A percentile compares a stretch with the other conserved stretches of the same genome.
Conservation (phyloP, 92 coral and sea anemone genomes). For the Porites divaricata region DNA sequence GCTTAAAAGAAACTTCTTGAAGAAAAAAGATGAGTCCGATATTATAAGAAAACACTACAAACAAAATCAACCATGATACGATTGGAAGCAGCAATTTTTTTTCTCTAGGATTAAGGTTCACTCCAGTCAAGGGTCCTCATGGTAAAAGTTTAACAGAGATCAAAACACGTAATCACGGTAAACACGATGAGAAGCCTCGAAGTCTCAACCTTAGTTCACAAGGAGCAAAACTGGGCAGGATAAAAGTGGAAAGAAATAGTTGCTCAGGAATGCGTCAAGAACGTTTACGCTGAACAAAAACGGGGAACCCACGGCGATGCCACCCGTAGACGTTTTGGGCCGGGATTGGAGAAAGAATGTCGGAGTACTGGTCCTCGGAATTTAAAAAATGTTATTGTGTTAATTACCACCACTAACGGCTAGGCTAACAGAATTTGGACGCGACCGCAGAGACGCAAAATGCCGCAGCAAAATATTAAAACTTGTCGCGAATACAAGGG, state of each 20-base stretch:
- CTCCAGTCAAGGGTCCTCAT: neutral
- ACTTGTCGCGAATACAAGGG: neutral
- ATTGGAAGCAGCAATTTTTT: neutral
- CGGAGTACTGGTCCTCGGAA: slow-evolving; percentile 2
- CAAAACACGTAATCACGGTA: no score
- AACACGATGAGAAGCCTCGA: no score
- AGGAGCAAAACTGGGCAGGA: neutral
- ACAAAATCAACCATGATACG: neutral
- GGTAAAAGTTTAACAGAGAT: no score
- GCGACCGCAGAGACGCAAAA: slow-evolving; percentile 2
- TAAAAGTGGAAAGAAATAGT: neutral
- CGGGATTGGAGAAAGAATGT: neutral
- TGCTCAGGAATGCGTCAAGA: slow-evolving; percentile 1
- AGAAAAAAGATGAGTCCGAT: neutral
- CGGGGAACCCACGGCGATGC: neutral
- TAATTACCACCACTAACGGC: neutral
- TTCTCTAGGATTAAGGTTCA: neutral
- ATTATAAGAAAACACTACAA: neutral
- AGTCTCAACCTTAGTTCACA: no score
- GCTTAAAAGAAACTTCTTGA: neutral
- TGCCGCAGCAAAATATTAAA: neutral
- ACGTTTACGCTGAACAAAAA: neutral
- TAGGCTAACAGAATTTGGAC: neutral
- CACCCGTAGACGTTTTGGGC: neutral
- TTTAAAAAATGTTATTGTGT: slow-evolving; percentile 7